Conservation (phyloP, 2,113 vertebrate species). For the Microtus richardsoni region DNA sequence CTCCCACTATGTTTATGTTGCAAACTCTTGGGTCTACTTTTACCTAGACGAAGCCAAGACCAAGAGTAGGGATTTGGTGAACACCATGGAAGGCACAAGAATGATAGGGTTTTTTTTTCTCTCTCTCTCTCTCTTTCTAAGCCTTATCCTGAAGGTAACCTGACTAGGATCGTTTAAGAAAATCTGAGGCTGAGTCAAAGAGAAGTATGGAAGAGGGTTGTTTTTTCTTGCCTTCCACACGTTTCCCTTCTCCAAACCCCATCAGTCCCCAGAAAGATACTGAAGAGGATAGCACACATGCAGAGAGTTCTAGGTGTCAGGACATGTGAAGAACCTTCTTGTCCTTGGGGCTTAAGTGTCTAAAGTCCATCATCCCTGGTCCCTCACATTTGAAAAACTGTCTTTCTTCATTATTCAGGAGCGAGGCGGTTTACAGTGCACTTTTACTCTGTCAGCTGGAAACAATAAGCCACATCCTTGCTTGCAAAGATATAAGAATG, state of each 20-base stretch:
- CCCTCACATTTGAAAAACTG: not conserved
- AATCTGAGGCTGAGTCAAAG: not conserved
- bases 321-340: not conserved
- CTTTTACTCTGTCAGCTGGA: not conserved
- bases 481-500: not conserved
- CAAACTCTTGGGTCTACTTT: not conserved
- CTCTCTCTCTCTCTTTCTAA: not conserved
- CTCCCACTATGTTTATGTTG: not conserved
- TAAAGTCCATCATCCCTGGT: no score
- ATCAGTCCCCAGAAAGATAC: not conserved
- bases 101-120: not conserved
- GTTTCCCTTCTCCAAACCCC: not conserved
- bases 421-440: not conserved
- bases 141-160: not conserved
- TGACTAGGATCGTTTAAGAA: not conserved
- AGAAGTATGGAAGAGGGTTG: not conserved
- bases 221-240: no score
- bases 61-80: not conserved
- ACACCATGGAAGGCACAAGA: not conserved
- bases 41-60: not conserved
- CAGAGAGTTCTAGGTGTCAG: no score
- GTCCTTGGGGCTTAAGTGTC: not conserved
- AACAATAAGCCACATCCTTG: not conserved
- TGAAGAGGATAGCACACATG: rapidly evolving
- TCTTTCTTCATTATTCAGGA: not conserved